phyloP scores from a whole-genome alignment of 2,797 vertebrate genomes.

The Hylomyscus alleni region DNA sequence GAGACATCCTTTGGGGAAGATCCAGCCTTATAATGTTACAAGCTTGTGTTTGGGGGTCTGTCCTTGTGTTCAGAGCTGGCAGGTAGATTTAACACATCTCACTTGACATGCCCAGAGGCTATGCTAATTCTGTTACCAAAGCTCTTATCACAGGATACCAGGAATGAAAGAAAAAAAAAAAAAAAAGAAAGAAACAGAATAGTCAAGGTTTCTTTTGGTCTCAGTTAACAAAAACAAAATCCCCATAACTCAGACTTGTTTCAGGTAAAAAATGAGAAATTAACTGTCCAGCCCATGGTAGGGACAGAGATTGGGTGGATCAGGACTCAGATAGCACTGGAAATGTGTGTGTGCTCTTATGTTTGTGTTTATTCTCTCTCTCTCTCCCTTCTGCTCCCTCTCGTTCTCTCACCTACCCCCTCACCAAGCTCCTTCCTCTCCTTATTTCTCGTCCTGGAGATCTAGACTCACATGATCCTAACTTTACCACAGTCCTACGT shows the following conservation, averaged over 20 bases:
- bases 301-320: neutral
- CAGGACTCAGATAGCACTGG: neutral
- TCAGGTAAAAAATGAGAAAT: neutral
- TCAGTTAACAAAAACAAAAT: conserved; percentile 19
- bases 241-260: neutral
- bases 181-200: neutral
- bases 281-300: neutral
- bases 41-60: neutral
- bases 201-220: conserved; percentile 36
- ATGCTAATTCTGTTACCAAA: neutral
- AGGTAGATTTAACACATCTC: neutral
- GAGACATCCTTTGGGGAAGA: neutral
- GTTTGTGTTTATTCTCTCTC: neutral
- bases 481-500: neutral
- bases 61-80: neutral
- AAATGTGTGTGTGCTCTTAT: neutral
- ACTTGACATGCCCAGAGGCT: neutral
- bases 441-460: neutral
- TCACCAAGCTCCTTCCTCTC: neutral
- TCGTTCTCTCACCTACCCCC: neutral
- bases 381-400: neutral
- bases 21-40: neutral
- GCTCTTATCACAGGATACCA: neutral
- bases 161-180: neutral
- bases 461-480: neutral